phyloP scores from a whole-genome alignment of 2,888 invertebrate genomes.

The Heteromurus nitidus region DNA sequence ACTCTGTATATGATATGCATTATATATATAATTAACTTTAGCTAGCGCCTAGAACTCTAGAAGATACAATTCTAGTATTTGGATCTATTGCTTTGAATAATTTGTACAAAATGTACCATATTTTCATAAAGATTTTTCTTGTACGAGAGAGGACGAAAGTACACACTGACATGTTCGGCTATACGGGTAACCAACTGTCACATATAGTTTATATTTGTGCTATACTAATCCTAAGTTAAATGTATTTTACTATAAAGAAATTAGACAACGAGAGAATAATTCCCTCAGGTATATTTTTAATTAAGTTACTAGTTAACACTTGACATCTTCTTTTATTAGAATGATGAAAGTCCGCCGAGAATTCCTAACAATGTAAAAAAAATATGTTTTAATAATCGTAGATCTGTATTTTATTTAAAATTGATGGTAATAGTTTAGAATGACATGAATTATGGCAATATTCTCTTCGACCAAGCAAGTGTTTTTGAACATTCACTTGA shows the following conservation, averaged over 20 bases:
- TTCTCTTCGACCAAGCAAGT: slow-evolving; percentile 14
- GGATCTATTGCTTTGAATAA: background rate
- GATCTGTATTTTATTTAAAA: too few relatives aligned
- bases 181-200: slow-evolving; percentile 66
- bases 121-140: background rate
- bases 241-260: slow-evolving; percentile 19
- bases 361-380: slow-evolving; percentile 42
- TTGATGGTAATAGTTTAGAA: background rate
- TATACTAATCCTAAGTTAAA: too few relatives aligned
- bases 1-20: background rate
- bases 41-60: background rate
- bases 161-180: slow-evolving; percentile 57
- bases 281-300: slow-evolving; percentile 7
- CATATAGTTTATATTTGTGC: slow-evolving; percentile 34
- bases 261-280: too few relatives aligned
- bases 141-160: background rate
- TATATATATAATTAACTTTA: slow-evolving; percentile 6
- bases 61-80: background rate
- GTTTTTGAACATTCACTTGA: slow-evolving; percentile 21
- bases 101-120: background rate
- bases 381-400: too few relatives aligned
- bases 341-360: slow-evolving; percentile 41
- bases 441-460: background rate
- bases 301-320: background rate
- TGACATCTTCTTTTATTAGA: background rate